These are phyloP conservation scores for Lethrus apterus DNA, from an alignment of 1,140 invertebrate genomes.

Conservation along the genomic window DNA sequence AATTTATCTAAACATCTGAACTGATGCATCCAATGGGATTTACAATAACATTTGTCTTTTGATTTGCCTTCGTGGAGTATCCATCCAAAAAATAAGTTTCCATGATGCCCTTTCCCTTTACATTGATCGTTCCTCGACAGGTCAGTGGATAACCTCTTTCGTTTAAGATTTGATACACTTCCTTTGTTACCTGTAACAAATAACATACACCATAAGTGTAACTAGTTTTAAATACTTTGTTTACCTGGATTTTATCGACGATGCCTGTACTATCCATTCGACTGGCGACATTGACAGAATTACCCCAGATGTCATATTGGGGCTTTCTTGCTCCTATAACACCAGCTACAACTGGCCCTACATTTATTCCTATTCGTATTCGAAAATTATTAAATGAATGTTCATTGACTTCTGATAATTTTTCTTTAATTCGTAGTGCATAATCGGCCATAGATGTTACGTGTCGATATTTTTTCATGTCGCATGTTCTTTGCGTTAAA, in stretches of 20 bases:
- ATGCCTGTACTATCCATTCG: slow-evolving; percentile 83
- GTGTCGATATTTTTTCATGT: slow-evolving; percentile 68
- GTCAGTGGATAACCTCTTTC: slow-evolving; percentile 66
- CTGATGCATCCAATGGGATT: slow-evolving; percentile 28
- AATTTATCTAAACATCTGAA: no score
- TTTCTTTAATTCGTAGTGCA: slow-evolving; percentile 75
- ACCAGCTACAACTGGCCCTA: slow-evolving; percentile 90
- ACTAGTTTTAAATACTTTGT: slow-evolving; percentile 17
- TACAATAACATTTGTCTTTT: slow-evolving; percentile 33
- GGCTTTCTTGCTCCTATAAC: slow-evolving; percentile 91
- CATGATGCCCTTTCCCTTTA: slow-evolving; percentile 94
- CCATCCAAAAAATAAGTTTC: slow-evolving; percentile 83
- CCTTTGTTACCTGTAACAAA: slow-evolving; percentile 69
- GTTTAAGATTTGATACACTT: slow-evolving; percentile 71
- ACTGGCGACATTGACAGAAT: slow-evolving; percentile 88
- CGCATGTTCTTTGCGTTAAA: slow-evolving; percentile 68
- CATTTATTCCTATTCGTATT: slow-evolving; percentile 88
- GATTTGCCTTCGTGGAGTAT: slow-evolving; percentile 23
- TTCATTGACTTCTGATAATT: slow-evolving; percentile 86
- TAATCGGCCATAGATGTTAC: slow-evolving; percentile 89
- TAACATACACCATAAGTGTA: background rate
- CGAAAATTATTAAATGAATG: slow-evolving; percentile 97
- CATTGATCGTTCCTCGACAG: slow-evolving; percentile 76
- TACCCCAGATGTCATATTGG: slow-evolving; percentile 91
- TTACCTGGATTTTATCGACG: slow-evolving; percentile 73